A percentile compares a stretch with the other conserved stretches of the same genome.
phyloP scores from a whole-genome alignment of 2,888 invertebrate species.

The Pyrrhosoma nymphula region DNA sequence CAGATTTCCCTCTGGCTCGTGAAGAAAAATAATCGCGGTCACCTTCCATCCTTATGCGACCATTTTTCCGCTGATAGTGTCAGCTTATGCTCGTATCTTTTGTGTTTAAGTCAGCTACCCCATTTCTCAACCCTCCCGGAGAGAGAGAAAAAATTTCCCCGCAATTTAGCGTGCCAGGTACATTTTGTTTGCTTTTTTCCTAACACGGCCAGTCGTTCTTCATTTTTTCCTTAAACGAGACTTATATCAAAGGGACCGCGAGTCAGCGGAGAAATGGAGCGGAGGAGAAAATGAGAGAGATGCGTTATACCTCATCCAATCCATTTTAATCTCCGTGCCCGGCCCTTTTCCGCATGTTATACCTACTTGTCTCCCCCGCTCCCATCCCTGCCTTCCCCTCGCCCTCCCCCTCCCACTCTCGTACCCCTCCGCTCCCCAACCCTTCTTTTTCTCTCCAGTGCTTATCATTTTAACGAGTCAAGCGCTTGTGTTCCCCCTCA shows the following conservation, averaged over 20 bases:
- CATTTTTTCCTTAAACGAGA: slow-evolving; percentile 39
- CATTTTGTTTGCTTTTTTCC: slow-evolving; percentile 28
- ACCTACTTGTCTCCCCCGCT: not conserved
- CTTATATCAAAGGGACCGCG: slow-evolving; percentile 9
- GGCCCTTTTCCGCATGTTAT: not conserved
- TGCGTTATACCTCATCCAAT: slow-evolving; percentile 49
- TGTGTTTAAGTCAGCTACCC: not conserved
- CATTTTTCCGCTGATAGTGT: slow-evolving; percentile 32
- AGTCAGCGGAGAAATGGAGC: slow-evolving; percentile 18
- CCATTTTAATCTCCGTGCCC: slow-evolving; percentile 51
- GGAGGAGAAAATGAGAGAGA: not conserved
- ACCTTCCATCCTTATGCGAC: not conserved
- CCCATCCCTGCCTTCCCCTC: not conserved
- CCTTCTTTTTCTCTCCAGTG: slow-evolving; percentile 24
- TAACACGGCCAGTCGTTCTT: not conserved
- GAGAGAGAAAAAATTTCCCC: not conserved
- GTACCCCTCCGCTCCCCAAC: not conserved
- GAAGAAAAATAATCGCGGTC: not conserved
- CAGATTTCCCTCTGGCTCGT: not conserved
- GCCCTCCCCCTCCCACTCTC: not conserved
- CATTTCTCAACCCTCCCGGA: not conserved
- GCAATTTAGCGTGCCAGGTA: slow-evolving; percentile 17
- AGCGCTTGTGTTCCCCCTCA: slow-evolving; percentile 41
- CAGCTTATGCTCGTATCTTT: slow-evolving; percentile 30
- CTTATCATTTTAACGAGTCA: slow-evolving; percentile 45